Base-by-base conservation (phyloP, 1,140 invertebrate genomes). In the Brachionus manjavacas region DNA sequence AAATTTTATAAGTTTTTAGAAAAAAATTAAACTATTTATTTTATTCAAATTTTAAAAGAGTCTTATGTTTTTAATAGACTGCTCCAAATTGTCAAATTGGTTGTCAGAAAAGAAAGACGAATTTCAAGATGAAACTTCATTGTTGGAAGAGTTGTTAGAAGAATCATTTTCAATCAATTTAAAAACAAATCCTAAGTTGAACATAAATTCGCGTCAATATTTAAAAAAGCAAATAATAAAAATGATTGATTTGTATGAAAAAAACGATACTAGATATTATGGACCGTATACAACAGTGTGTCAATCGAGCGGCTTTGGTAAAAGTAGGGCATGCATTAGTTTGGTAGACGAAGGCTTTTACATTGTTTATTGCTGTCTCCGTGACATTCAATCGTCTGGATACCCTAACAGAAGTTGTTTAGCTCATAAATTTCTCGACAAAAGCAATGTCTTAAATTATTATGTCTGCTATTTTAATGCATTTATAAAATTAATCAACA, bases 261-360 rank as follows among this genome's bases (percentile, higher is more conserved):
- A 49, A 14, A 49, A n/a, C 3, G 46, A 28, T 70, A 31, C 14
- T 4, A 2, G 12, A 1, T 78, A 78, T 31, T 46, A 78, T 55
- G 74, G 43, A 9, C 74, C 74, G 8, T 78, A 12, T 31, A 43
- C 74, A 28, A 28, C 16, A 49, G 9, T 78, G 11, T 52, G 41
- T n/a, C 74, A 78, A 78, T 78, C 74, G 9, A 78, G 74, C 12
- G 74, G 74, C 3, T 78, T 52, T 31, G 74, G 74, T 28, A 78
- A 78, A 78, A 43, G 35, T 8, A 78, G 74, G 16, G 41, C 43
- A 49, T 49, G 43, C 20, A 7, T 25, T 12, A 52, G 74, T 11
- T 55, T 78, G 20, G 12, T 25, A 3, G 74, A 78, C 8, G 43
- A 78, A 11, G 20, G 43, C 6, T 78, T 41, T 78, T 70, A 11